These are phyloP conservation scores for Orchesellides sinensis DNA, from an alignment of 2,888 invertebrate genomes.

Conservation along the genomic window DNA sequence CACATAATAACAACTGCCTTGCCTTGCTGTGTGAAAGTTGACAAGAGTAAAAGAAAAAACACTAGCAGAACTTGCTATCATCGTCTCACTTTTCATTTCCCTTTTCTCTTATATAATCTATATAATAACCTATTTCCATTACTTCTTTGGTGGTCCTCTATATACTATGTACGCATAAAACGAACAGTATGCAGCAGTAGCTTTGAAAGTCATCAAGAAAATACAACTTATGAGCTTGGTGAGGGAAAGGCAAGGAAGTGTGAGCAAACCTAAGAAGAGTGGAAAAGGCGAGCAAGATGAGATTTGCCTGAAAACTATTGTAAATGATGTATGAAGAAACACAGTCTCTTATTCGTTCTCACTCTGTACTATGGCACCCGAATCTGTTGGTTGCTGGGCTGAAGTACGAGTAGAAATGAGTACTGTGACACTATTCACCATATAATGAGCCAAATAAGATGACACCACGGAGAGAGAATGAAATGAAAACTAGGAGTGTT, in stretches of 20 bases:
- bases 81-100: conserved; percentile 41
- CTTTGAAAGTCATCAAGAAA: conserved; percentile 4
- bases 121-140: conserved; percentile 48
- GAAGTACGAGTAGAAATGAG: not conserved
- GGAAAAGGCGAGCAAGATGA: conserved; percentile 39
- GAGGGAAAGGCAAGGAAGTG: conserved; percentile 25
- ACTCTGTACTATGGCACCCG: conserved; percentile 30
- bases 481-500: conserved; percentile 20
- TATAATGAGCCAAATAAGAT: conserved; percentile 28
- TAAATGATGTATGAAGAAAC: conserved; percentile 44
- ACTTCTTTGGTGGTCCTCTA: not conserved
- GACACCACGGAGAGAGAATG: conserved; percentile 33
- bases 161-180: not conserved
- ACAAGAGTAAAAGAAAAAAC: conserved; percentile 22
- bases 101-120: conserved; percentile 26
- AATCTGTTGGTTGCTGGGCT: conserved; percentile 8
- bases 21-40: conserved; percentile 25
- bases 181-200: not conserved
- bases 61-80: conserved; percentile 22
- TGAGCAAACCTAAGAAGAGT: conserved; percentile 3
- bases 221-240: conserved; percentile 10
- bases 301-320: conserved; percentile 52
- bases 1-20: no score
- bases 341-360: conserved; percentile 29
- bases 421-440: not conserved